Percentiles rank a stretch among this genome's conserved stretches.
Evolutionary conservation across 2,113 vertebrate species (phyloP).

Genomic region (Heterocephalus glaber): DNA sequence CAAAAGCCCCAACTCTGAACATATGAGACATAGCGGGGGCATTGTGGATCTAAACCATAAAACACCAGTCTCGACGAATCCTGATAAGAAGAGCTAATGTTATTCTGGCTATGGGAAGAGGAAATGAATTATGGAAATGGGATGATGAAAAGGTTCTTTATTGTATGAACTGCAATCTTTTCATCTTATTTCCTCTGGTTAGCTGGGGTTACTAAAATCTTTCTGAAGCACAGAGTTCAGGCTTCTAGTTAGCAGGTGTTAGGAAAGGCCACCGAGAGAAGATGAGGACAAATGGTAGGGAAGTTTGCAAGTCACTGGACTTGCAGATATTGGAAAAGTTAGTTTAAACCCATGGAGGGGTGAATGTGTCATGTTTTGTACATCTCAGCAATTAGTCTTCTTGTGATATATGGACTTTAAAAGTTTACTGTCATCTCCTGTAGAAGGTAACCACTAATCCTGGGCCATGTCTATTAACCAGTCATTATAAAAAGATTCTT

Average conservation of each 20-base stretch:
- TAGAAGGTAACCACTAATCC: not conserved
- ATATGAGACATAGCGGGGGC: not conserved
- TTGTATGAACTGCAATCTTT: not conserved
- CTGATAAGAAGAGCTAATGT: not conserved
- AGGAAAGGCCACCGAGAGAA: not conserved
- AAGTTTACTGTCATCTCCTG: not conserved
- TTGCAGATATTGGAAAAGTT: not conserved
- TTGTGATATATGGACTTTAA: not conserved
- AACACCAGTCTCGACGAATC: not conserved
- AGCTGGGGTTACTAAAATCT: not conserved
- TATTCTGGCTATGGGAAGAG: not conserved
- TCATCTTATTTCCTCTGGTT: not conserved
- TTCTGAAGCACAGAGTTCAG: not conserved
- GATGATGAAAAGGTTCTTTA: constrained; percentile 31
- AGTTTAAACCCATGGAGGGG: not conserved
- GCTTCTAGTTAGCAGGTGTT: not conserved
- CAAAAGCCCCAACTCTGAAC: not conserved
- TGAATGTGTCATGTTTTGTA: not conserved
- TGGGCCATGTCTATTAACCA: not conserved
- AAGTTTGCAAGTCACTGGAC: not conserved
- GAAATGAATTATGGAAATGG: constrained; percentile 7
- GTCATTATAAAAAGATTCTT: not conserved
- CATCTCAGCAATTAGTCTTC: not conserved
- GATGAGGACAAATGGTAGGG: not conserved
- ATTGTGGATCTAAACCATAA: not conserved